Base-by-base conservation (phyloP, 1,140 invertebrate species). In the Apis cerana region DNA sequence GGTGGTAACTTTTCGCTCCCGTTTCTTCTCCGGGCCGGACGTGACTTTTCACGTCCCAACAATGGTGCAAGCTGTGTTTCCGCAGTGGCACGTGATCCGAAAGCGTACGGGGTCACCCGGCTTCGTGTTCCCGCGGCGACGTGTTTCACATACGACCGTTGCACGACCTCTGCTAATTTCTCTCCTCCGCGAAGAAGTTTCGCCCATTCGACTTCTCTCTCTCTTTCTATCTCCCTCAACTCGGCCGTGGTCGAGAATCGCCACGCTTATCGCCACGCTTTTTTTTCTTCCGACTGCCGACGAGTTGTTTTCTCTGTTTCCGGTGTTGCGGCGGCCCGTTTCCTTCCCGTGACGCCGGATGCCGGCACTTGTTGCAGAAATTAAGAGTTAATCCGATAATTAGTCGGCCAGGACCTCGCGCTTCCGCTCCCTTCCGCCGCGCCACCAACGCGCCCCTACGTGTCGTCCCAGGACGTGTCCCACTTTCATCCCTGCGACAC, bases 311-410 rank as follows among this genome's bases (percentile, higher is more conserved):
- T 11, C 43, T 67, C 77, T 21, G 33, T 43, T 43, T 43, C 33
- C 33, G 33, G 33, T 54, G 58, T 83, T 50, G 56, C 56, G 69
- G 54, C 52, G 19, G 7, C 23, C 62, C 54, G 23, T 48, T 61
- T 72, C 77, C 62, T 68, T 80, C 78, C 75, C 33, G 75, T 33
- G 81, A 64, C 50, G 17, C 75, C 81, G 81, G 81, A 83, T 83
- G 81, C 70, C 72, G 82, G 76, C 75, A 83, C 82, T 83, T 83
- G 82, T 83, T 83, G 82, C 76, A 72, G 69, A 83, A 83, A 80
- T 83, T 80, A 83, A 69, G 76, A 83, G 82, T 80, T 82, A 67
- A 80, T 79, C 62, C 62, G 77, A 74, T 83, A 80, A 83, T 83
- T 80, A 80, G 50, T 71, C 74, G 58, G 56, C 12, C 62, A 68